Evolutionary conservation across 1,140 invertebrate genomes (phyloP).

Genomic region (Phymastichus coffea): DNA sequence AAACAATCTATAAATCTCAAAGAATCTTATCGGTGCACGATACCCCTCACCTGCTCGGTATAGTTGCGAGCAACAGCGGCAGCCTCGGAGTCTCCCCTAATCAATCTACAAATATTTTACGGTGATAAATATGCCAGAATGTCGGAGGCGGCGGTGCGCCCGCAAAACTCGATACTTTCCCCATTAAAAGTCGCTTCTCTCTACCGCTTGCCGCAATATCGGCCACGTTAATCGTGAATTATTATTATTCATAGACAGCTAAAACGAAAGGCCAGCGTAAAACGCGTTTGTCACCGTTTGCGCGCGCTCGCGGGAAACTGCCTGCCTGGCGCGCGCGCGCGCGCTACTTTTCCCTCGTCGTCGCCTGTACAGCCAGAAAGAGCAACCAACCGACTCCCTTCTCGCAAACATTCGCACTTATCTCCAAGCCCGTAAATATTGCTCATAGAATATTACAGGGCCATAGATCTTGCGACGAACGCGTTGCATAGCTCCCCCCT

Average conservation of each 20-base stretch:
- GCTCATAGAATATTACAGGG: constrained; percentile 51
- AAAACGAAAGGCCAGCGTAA: constrained; percentile 30
- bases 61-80: no score
- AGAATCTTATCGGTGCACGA: constrained; percentile 8
- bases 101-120: constrained; percentile 28
- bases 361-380: no score
- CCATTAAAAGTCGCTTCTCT: constrained; percentile 22
- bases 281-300: constrained; percentile 29
- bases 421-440: constrained; percentile 50
- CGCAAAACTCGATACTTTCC: constrained; percentile 10
- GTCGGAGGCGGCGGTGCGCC: not conserved
- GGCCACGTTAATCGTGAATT: constrained; percentile 36
- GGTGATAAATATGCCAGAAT: constrained; percentile 21
- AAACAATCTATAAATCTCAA: constrained; percentile 21
- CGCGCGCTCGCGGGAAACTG: not conserved
- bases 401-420: constrained; percentile 52
- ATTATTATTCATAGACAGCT: constrained; percentile 33
- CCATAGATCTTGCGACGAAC: constrained; percentile 43
- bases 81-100: no score
- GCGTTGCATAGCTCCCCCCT: constrained; percentile 12
- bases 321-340: not conserved
- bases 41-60: not conserved
- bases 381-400: no score
- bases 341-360: not conserved
- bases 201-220: constrained; percentile 15